Percentiles rank a stretch among this genome's conserved stretches.
Conservation (phyloP, 2,113 vertebrate species). For the Trogon surrucura region DNA sequence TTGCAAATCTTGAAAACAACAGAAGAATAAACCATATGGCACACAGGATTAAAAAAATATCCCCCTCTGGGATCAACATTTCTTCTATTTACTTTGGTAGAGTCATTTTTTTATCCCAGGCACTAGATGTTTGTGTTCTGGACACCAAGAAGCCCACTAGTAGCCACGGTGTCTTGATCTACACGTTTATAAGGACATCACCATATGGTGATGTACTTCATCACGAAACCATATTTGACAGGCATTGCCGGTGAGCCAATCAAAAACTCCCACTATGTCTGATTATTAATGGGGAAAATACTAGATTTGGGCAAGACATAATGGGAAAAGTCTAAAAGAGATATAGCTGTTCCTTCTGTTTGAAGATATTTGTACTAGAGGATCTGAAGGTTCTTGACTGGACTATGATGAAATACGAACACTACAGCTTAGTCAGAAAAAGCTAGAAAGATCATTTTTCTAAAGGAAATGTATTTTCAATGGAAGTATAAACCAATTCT, state of each 20-base stretch:
- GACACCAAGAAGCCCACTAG: not conserved
- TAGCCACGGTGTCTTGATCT: not conserved
- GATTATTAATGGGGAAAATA: not conserved
- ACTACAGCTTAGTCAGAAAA: not conserved
- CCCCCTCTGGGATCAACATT: not conserved
- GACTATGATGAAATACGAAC: not conserved
- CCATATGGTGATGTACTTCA: too few relatives aligned
- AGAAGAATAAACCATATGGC: not conserved
- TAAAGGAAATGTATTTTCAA: not conserved
- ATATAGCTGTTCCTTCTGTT: not conserved
- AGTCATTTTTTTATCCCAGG: not conserved
- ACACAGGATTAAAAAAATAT: not conserved
- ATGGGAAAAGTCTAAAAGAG: not conserved
- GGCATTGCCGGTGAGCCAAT: not conserved
- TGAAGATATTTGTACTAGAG: not conserved
- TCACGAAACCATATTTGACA: not conserved
- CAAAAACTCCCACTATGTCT: not conserved
- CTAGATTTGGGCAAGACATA: not conserved
- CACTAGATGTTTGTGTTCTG: not conserved
- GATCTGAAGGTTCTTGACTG: not conserved
- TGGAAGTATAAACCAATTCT: not conserved
- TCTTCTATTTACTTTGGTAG: not conserved
- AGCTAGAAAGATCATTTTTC: not conserved
- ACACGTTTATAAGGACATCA: not conserved
- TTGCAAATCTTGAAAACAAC: not conserved